Evolutionary conservation across 2,888 invertebrate genomes (phyloP), one percentile per base, ranked within the genome.

Genomic region (Lepidochrysops patricia): DNA sequence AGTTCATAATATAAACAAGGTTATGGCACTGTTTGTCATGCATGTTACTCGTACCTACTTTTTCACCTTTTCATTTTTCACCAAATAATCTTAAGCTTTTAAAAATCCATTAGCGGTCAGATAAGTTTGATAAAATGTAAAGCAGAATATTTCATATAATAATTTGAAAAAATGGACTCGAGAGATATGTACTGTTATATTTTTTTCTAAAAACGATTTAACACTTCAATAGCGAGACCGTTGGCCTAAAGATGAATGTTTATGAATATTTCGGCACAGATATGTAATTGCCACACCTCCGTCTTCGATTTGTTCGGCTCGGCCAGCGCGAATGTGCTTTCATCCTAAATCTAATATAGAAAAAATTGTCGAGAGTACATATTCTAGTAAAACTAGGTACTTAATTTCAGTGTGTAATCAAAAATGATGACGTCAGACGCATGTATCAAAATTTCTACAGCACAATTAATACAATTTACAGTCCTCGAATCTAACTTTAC

Each of bases 141-240:
- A 43, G 15, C 15, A 43, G 7, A 43, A 43, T 43, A 43, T 43
- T 43, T 1, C 9, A 23, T 19, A 19, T 43, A n/a, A n/a, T 59
- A 60, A 50, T 63, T 67, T 63, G 63, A 68, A 66, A 61, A 63
- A 65, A 64, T 66, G 68, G 70, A 68, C 67, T 67, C 66, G 64
- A 32, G 62, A 70, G 71, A 72, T 72, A 72, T 71, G 71, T 72
- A 67, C 63, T 58, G 62, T 64, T 67, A 67, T 66, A 67, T 66
- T 65, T 60, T 63, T 67, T 63, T 68, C 66, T 67, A 66, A 60
- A 61, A 61, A 67, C 66, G 32, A 32, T 54, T n/a, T 29, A 15
- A 54, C 6, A 54, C 6, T 49, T 25, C 48, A 25, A 49, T n/a
- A 49, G 12, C 25, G 48, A 15, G 5, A 37, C 37, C 37, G 37